Conservation (phyloP, 2,888 invertebrate genomes). For the Cheilosia variabilis region DNA sequence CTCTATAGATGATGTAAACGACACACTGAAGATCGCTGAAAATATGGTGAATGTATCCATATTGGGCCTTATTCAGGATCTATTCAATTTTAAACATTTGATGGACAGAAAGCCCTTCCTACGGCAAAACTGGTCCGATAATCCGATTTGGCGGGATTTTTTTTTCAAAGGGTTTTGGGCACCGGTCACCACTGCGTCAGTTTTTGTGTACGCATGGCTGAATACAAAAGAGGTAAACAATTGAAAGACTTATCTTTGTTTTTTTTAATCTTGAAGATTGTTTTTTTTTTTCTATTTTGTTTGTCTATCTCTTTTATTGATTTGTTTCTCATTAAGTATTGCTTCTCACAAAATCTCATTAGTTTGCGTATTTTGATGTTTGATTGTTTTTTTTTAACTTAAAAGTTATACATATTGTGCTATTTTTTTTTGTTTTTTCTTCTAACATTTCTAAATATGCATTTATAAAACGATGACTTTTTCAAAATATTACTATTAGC, state of each 20-base stretch:
- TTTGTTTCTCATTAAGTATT: conserved; percentile 71
- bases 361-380: conserved; percentile 78
- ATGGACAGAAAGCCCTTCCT: too few relatives aligned
- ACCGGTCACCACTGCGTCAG: too few relatives aligned
- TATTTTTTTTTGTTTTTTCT: conserved; percentile 66
- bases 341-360: conserved; percentile 74
- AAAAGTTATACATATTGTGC: conserved; percentile 81
- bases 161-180: too few relatives aligned
- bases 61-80: too few relatives aligned
- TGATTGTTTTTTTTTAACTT: conserved; percentile 79
- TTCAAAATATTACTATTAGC: conserved; percentile 64
- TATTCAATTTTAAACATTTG: too few relatives aligned
- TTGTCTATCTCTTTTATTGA: conserved; percentile 65
- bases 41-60: too few relatives aligned
- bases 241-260: background rate
- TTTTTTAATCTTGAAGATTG: conserved; percentile 73
- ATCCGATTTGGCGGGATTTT: too few relatives aligned
- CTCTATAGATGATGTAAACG: too few relatives aligned
- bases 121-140: too few relatives aligned
- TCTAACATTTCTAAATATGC: conserved; percentile 58
- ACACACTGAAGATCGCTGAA: too few relatives aligned
- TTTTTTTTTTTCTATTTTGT: conserved; percentile 36
- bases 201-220: background rate
- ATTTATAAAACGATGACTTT: conserved; percentile 72
- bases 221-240: background rate